Conservation (phyloP, 2,113 vertebrate species). For the Emydura subglobosa region DNA sequence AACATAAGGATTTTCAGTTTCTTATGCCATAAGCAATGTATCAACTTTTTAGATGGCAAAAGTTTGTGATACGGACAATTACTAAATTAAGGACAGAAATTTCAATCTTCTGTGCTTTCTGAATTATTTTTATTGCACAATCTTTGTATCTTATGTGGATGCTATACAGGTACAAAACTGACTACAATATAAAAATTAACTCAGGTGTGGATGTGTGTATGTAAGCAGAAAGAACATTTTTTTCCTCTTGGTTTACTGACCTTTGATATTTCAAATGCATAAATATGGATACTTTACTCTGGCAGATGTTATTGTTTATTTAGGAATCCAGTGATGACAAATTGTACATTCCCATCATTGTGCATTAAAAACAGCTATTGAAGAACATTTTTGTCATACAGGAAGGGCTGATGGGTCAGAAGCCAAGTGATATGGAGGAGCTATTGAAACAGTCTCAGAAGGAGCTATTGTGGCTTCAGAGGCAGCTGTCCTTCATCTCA, state of each 20-base stretch:
- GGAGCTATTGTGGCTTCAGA: constrained; percentile 79
- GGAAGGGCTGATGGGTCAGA: constrained; percentile 79
- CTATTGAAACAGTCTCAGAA: constrained; percentile 77
- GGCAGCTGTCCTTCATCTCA: constrained; percentile 70
- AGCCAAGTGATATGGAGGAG: constrained; percentile 72
- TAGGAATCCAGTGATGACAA: neutral
- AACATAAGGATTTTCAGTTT: neutral
- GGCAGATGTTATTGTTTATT: neutral
- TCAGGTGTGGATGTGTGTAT: neutral
- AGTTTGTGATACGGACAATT: neutral
- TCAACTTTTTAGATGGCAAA: neutral
- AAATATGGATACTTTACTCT: neutral
- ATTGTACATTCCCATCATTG: rapidly evolving
- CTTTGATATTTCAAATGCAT: neutral
- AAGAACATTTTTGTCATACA: constrained; percentile 1
- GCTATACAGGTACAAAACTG: neutral
- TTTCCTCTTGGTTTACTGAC: neutral
- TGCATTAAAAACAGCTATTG: neutral
- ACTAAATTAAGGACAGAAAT: no score
- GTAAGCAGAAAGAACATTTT: neutral
- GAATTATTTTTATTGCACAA: neutral
- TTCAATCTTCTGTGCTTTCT: neutral
- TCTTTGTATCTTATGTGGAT: neutral
- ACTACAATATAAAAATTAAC: neutral
- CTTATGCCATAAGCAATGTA: neutral